Percentiles rank a stretch among this genome's conserved stretches.
These are phyloP conservation scores for Haemorhous mexicanus DNA, from an alignment of 2,113 vertebrate genomes.

Conservation along the genomic window DNA sequence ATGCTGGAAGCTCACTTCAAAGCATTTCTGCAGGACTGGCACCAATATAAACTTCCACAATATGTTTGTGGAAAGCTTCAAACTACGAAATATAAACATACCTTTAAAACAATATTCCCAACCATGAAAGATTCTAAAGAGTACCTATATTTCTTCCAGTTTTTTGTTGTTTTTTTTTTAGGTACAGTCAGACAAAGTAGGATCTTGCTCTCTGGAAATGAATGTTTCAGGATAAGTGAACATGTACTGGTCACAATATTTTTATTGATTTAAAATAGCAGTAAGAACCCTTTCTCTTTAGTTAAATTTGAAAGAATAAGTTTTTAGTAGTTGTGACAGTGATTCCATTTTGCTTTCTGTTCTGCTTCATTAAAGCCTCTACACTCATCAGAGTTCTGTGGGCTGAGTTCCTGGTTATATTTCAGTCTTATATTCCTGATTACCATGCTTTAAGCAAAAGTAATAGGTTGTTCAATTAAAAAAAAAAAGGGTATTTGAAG, in stretches of 20 bases:
- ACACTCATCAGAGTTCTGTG: conserved; percentile 24
- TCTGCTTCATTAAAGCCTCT: background rate
- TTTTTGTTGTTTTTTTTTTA: background rate
- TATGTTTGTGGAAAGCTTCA: background rate
- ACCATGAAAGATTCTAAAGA: background rate
- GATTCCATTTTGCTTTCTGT: background rate
- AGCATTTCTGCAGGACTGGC: background rate
- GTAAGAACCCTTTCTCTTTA: background rate
- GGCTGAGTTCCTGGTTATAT: background rate
- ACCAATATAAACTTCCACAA: background rate
- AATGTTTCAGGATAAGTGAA: background rate
- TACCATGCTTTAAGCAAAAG: conserved; percentile 32
- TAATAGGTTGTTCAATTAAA: background rate
- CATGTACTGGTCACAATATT: background rate
- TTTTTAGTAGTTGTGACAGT: background rate
- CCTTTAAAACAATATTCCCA: background rate
- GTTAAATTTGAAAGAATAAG: background rate
- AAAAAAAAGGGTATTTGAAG: conserved; percentile 3
- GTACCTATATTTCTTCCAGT: background rate
- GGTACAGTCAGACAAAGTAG: background rate
- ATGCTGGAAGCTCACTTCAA: background rate
- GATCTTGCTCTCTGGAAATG: background rate
- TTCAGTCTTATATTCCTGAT: conserved; percentile 31
- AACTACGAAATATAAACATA: background rate
- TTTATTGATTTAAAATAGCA: background rate